phyloP scores from a whole-genome alignment of 2,797 vertebrate species.

The Hippoglossus hippoglossus region DNA sequence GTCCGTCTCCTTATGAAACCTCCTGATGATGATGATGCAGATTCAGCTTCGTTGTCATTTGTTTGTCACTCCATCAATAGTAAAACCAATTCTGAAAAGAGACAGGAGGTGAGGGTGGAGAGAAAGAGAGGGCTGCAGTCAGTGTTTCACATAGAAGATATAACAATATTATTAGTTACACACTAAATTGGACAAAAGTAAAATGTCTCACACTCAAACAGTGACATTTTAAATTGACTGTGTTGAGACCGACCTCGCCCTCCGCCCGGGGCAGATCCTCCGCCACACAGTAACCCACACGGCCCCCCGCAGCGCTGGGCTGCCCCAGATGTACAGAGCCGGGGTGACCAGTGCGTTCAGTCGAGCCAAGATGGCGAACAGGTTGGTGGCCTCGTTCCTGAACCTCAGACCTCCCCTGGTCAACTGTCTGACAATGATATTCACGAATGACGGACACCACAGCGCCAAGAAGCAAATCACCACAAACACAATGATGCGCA shows the following conservation, averaged over 20 bases:
- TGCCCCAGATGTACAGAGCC: conserved; percentile 84
- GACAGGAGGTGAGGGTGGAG: not conserved
- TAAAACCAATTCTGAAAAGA: conserved; percentile 49
- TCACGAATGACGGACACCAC: conserved; percentile 86
- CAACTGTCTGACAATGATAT: conserved; percentile 80
- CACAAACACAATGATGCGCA: conserved; percentile 85
- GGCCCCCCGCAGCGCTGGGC: conserved; percentile 78
- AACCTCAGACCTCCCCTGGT: conserved; percentile 74
- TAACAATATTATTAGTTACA: not conserved
- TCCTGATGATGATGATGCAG: not conserved
- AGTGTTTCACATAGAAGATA: not conserved
- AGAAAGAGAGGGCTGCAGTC: not conserved
- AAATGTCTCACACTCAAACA: not conserved
- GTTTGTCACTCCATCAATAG: conserved; percentile 1
- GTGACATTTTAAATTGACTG: not conserved
- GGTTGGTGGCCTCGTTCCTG: conserved; percentile 84
- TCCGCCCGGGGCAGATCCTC: conserved; percentile 49
- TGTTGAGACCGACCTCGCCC: conserved; percentile 20
- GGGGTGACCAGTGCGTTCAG: conserved; percentile 85
- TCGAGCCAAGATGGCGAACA: conserved; percentile 83
- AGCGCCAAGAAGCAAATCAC: conserved; percentile 83
- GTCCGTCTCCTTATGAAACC: too few relatives aligned
- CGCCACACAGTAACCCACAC: conserved; percentile 77
- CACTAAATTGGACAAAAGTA: not conserved
- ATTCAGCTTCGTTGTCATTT: not conserved